Evolutionary conservation across 2,888 invertebrate genomes (phyloP), one percentile per base, ranked within the genome.

Genomic region (Beris morrisii): DNA sequence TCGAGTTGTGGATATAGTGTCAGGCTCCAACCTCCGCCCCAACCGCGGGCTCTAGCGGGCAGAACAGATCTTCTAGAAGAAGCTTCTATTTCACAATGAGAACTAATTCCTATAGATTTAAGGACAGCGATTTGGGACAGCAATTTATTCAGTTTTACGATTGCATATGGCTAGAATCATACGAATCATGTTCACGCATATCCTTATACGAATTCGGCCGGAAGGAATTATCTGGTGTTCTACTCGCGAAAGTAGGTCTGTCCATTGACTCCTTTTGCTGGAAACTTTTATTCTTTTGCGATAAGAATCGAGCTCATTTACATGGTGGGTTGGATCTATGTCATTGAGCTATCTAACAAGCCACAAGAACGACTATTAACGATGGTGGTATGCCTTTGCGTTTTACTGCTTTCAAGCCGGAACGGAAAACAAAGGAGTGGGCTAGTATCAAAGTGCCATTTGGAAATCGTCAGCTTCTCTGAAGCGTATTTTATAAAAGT

Each of bases 131-230:
- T 53, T 53, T 30, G 31, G 53, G n/a, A 30, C 31, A 30, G 53
- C 53, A 53, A 53, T 53, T 53, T 53, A 53, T 5, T 30, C 31
- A n/a, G 53, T 28, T 53, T 53, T 53, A 53, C 31, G 53, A 53
- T n/a, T 53, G 53, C 53, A 53, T 53, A 53, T 15, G 15, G 22
- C 22, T 30, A 53, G 38, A 5, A 7, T 38, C 38, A 38, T 38
- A 38, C 3, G 31, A 30, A 31, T 13, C 52, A 11, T 30, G 53
- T 11, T 28, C 30, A 30, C 31, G 53, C 31, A 31, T 53, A 53
- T 53, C 46, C 30, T 31, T 52, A 11, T 53, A 5, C 53, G 53
- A 30, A 30, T 28, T 38, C 38, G n/a, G 4, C 30, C 30, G 31
- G 30, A 53, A 5, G 7, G 31, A 28, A 53, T 53, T 53, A 53